Percentiles rank a stretch among this genome's conserved stretches.
These are phyloP conservation scores for Pocota personata DNA, from an alignment of 2,888 invertebrate genomes.

Conservation along the genomic window DNA sequence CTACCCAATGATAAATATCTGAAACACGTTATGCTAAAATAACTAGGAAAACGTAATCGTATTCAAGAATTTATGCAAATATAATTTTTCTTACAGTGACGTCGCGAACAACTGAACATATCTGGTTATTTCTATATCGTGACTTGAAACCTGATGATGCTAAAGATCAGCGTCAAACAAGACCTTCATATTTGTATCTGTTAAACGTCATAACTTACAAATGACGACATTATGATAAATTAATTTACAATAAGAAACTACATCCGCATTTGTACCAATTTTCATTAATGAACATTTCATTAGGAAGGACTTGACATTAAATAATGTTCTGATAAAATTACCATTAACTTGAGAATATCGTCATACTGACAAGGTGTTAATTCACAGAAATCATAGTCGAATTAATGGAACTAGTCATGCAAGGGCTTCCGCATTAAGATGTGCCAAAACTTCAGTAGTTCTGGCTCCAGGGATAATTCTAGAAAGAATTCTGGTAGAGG, in stretches of 20 bases:
- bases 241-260: neutral
- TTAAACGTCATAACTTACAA: neutral
- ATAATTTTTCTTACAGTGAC: too few species aligned
- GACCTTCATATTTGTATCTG: neutral
- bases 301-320: neutral
- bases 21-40: neutral
- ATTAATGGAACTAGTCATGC: too few species aligned
- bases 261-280: neutral
- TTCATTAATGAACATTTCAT: neutral
- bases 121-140: neutral
- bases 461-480: too few species aligned
- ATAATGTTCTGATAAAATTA: neutral
- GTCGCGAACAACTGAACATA: neutral
- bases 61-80: too few species aligned
- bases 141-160: neutral
- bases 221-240: neutral
- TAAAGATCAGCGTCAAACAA: neutral
- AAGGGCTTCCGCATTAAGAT: too few species aligned
- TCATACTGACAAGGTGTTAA: neutral
- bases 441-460: too few species aligned
- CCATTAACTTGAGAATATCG: neutral
- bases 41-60: too few species aligned
- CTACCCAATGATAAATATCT: neutral
- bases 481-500: too few species aligned
- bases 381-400: neutral